Conservation (phyloP, 2,888 invertebrate genomes). For the Sisyra terminalis region DNA sequence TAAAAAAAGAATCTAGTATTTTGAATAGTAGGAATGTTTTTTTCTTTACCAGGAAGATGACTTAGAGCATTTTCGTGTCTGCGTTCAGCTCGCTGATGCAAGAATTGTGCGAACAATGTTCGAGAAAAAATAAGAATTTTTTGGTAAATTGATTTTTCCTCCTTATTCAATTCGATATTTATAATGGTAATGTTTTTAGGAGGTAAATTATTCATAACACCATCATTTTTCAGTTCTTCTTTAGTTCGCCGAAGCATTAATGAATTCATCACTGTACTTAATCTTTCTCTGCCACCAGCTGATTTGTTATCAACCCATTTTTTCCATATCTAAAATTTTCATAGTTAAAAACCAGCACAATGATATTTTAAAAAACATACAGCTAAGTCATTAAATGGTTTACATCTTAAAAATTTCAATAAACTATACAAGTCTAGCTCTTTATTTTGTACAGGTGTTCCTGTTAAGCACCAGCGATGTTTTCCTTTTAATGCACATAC, state of each 20-base stretch:
- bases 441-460: constrained; percentile 92
- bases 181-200: constrained; percentile 36
- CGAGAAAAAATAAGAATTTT: constrained; percentile 54
- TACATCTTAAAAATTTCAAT: constrained; percentile 66
- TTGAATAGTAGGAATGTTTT: too few relatives aligned
- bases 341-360: not conserved
- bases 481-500: constrained; percentile 45
- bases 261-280: constrained; percentile 72
- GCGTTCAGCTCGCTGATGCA: constrained; percentile 55
- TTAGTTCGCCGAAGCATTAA: constrained; percentile 83
- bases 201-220: constrained; percentile 45
- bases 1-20: too few relatives aligned
- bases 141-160: constrained; percentile 65
- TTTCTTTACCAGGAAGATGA: not conserved
- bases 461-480: constrained; percentile 74
- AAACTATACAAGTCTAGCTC: constrained; percentile 67
- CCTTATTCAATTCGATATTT: constrained; percentile 43
- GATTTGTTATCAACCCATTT: constrained; percentile 79
- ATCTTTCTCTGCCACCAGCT: constrained; percentile 57
- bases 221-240: constrained; percentile 48
- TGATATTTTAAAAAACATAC: constrained; percentile 23
- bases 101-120: constrained; percentile 58
- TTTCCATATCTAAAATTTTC: constrained; percentile 59
- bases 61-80: constrained; percentile 25
- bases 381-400: constrained; percentile 75